Evolutionary conservation across 2,888 invertebrate species (phyloP).

Genomic region (Ochropleura plecta): DNA sequence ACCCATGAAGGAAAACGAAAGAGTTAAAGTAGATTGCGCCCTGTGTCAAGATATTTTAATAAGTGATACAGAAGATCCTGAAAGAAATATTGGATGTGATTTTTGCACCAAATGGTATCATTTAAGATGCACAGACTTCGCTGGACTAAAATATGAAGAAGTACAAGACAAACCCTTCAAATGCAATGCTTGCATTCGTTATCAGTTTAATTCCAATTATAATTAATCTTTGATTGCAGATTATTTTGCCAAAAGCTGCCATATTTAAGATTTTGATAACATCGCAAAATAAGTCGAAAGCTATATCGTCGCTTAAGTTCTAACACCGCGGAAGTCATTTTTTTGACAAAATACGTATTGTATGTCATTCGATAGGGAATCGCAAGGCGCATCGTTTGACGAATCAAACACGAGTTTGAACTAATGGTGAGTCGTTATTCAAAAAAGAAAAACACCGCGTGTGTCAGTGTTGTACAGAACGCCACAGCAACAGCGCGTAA

Average conservation of each 20-base stretch:
- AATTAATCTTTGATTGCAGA: not conserved
- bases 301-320: no score
- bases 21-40: slow-evolving; percentile 5
- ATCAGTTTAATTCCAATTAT: not conserved
- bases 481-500: no score
- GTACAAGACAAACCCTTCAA: slow-evolving; percentile 2
- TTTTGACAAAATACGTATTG: no score
- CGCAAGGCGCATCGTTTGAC: no score
- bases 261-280: not conserved
- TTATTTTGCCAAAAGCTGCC: not conserved
- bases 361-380: no score
- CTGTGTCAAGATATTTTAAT: no score
- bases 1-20: slow-evolving; percentile 5
- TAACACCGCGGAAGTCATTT: no score
- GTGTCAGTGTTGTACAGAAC: no score
- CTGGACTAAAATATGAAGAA: slow-evolving; percentile 2
- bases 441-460: no score
- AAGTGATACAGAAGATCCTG: slow-evolving; percentile 1
- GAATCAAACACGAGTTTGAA: no score
- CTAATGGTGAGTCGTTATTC: no score
- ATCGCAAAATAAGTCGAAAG: no score
- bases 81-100: slow-evolving; percentile 1
- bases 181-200: not conserved
- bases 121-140: slow-evolving; percentile 2
- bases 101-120: not conserved